Base-by-base conservation (phyloP, 2,888 invertebrate genomes). In the Prosapia bicincta region DNA sequence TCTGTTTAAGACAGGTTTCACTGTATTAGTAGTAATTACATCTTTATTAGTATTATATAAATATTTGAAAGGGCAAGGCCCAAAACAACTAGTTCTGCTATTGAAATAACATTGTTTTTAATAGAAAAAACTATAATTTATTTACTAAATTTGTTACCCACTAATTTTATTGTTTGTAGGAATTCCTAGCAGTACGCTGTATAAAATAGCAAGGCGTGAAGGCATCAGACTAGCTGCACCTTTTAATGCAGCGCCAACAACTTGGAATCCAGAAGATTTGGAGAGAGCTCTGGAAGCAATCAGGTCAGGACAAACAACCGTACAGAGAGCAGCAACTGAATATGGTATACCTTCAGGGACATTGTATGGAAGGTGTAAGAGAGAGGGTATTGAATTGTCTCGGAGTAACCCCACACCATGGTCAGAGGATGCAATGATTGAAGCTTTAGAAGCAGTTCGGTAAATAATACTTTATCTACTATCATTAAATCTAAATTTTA, bases 371-470 rank as follows among this genome's bases (percentile, higher is more conserved):
- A 88, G 95, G 81, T 96, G 96, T 85, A 95, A 96, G 83, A 88
- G 95, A 70, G 96, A 96, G 84, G 95, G 96, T 69, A 96, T 96
- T 81, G 96, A 95, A 85, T 86, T 96, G 80, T 94, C 94, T 6
- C 90, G 95, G 80, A 93, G 94, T 75, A 94, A 94, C 86, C 94
- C 95, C n/a, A 94, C 95, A 67, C 95, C 95, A 10, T 96, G 96
- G 96, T 94, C 95, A n/a, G 95, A 95, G 84, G 94, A 93, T 83
- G 95, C 95, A 28, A 95, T 96, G 95, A 93, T 92, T 25, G 95
- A 95, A 85, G 96, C 96, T 25, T 87, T 96, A 67, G 95, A 95
- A 84, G 94, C 95, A 79, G 95, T 96, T 80, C 91, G 94, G 93
- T 94, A 84, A 75, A 69, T 7, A 66, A 43, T 23, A 10, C 5